These are phyloP conservation scores for Macrocentrus cingulum DNA, from an alignment of 1,140 invertebrate genomes.

Conservation along the genomic window DNA sequence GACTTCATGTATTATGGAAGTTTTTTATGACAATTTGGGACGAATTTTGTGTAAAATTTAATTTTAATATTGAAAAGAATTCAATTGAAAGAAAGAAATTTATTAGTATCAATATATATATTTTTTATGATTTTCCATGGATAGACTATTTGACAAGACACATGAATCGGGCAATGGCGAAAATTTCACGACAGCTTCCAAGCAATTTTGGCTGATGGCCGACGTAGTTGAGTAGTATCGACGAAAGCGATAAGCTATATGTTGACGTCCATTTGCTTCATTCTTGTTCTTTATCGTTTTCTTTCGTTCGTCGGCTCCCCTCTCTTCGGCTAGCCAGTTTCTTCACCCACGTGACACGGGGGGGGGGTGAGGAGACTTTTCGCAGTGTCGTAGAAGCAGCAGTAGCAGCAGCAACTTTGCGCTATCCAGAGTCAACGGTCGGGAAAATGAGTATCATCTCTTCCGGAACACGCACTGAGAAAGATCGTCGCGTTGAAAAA, in stretches of 20 bases:
- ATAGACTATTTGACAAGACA: too few species aligned
- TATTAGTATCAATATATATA: too few species aligned
- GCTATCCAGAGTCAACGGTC: conserved; percentile 50
- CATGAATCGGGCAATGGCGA: conserved; percentile 9
- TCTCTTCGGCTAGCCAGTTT: neutral
- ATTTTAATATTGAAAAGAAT: too few species aligned
- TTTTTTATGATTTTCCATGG: too few species aligned
- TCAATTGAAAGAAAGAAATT: too few species aligned
- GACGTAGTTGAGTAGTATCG: conserved; percentile 22
- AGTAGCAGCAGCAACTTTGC: conserved; percentile 8
- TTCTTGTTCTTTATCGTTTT: too few species aligned
- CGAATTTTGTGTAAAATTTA: too few species aligned
- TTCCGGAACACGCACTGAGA: conserved; percentile 48
- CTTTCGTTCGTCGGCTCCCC: too few species aligned
- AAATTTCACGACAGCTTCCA: conserved; percentile 43
- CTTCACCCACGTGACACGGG: neutral
- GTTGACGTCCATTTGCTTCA: conserved; percentile 5
- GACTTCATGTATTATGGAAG: too few species aligned
- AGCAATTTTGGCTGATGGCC: conserved; percentile 45
- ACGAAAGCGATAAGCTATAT: conserved; percentile 16
- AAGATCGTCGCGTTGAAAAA: conserved; percentile 12
- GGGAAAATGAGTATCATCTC: conserved; percentile 55
- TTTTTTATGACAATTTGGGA: too few species aligned
- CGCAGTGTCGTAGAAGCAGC: conserved; percentile 19
- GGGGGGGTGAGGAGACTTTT: conserved; percentile 25